Evolutionary conservation across 1,140 invertebrate species (phyloP).

Genomic region (Lepidurus apus): DNA sequence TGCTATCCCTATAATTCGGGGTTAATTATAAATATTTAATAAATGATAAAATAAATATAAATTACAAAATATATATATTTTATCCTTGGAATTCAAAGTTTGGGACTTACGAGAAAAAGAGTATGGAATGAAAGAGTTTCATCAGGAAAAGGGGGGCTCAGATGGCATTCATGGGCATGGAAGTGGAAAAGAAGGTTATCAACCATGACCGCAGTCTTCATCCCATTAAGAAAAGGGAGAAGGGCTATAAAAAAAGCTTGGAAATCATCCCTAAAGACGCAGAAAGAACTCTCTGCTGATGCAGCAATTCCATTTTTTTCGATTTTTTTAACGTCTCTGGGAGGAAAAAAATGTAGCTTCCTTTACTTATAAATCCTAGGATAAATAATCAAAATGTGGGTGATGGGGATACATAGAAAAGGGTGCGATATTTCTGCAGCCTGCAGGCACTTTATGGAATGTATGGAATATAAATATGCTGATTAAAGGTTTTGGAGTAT

Average conservation of each 20-base stretch:
- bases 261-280: not conserved
- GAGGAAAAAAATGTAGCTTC: no score
- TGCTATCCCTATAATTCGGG: no score
- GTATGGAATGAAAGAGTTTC: not conserved
- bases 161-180: not conserved
- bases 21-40: no score
- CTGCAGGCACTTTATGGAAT: no score
- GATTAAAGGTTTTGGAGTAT: not conserved
- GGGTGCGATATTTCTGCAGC: no score
- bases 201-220: not conserved
- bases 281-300: not conserved
- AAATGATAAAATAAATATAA: no score
- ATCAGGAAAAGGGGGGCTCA: not conserved
- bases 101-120: not conserved
- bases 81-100: no score
- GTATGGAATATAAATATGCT: not conserved
- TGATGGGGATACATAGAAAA: no score
- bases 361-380: no score
- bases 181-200: conserved; percentile 7
- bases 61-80: no score
- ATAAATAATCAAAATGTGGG: no score
- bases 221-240: not conserved
- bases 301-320: not conserved
- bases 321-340: not conserved
- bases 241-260: not conserved